Conservation (phyloP, 30 jellyfish, hydroid and myxozoan genomes). For the Turritopsis rubra region DNA sequence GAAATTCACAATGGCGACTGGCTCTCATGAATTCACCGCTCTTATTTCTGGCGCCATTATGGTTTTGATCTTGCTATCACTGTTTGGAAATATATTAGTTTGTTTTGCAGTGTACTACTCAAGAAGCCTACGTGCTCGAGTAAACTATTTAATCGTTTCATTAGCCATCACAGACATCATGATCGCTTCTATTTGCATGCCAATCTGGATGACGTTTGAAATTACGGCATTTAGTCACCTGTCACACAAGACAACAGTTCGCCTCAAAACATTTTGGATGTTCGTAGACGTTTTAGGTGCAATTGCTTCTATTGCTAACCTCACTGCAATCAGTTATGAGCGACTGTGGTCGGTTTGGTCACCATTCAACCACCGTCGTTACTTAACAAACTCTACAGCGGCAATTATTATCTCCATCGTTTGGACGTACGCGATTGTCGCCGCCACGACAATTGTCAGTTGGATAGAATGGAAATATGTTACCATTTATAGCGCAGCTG, state of each 20-base stretch:
- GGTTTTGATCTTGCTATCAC: conserved; percentile 53
- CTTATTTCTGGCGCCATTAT: conserved; percentile 60
- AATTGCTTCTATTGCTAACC: conserved; percentile 79
- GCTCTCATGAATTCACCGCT: conserved; percentile 37
- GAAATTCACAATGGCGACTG: conserved; percentile 3
- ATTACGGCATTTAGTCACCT: conserved; percentile 55
- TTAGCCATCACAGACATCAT: conserved; percentile 78
- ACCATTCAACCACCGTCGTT: conserved; percentile 86
- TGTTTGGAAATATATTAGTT: conserved; percentile 78
- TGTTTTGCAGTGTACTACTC: conserved; percentile 88
- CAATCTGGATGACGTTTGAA: conserved; percentile 79
- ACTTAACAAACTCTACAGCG: conserved; percentile 50
- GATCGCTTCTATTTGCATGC: conserved; percentile 79
- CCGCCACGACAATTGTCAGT: conserved; percentile 43
- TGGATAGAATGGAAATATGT: conserved; percentile 56
- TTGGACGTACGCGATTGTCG: conserved; percentile 66
- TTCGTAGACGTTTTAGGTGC: conserved; percentile 80
- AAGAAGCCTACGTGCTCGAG: conserved; percentile 68
- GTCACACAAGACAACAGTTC: conserved; percentile 28
- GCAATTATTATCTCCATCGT: conserved; percentile 36
- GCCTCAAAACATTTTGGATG: conserved; percentile 51
- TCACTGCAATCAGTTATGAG: conserved; percentile 84
- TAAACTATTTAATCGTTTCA: conserved; percentile 72
- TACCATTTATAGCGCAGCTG: conserved; percentile 37
- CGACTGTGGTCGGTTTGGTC: conserved; percentile 83